Base-by-base conservation (phyloP, 2,113 vertebrate species). In the Sander lucioperca region DNA sequence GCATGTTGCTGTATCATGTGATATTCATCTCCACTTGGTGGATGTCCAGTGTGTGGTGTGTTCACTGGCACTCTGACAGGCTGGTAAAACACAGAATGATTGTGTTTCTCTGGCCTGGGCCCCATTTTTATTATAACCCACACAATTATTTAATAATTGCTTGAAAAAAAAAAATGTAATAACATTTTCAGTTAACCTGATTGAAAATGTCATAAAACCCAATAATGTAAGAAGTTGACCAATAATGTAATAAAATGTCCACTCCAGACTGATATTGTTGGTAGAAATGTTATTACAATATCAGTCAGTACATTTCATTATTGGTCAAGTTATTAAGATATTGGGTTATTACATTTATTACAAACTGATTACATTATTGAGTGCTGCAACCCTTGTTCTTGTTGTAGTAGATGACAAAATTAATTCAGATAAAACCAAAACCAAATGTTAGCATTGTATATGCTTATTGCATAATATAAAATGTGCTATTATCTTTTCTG, bases 1-100 rank as follows among this genome's bases (percentile, higher is more conserved):
- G 21, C 19, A 50, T 36, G 36, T 25, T 66, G 47, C 66, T 75
- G 51, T 16, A 27, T 85, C 61, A 68, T 54, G 64, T 61, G 70
- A 70, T 6, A 64, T 15, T 45, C 33, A 86, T 69, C 27, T 77
- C 21, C 73, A 61, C 16, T 56, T 39, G 16, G 1, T 43, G 30
- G 33, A 27, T 65, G 54, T 25, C 23, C 1, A 47, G 10, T 13
- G 5, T 36, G 16, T 74, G 70, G 27, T 61, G 45, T 21, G 45
- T 79, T 70, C 65, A 79, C 51, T 53, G 45, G 0, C 74, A 21
- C 43, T 23, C 58, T 0, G 65, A 75, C 39, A 72, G 51, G 66
- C 51, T 39, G 33, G 47, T 2, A 77, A 72, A 67, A 66, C 19
- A 69, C 5, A 58, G 9, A 56, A 33, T 4, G 9, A 43, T 12